phyloP scores from a whole-genome alignment of 2,888 invertebrate genomes.

The Drosophila cognata region DNA sequence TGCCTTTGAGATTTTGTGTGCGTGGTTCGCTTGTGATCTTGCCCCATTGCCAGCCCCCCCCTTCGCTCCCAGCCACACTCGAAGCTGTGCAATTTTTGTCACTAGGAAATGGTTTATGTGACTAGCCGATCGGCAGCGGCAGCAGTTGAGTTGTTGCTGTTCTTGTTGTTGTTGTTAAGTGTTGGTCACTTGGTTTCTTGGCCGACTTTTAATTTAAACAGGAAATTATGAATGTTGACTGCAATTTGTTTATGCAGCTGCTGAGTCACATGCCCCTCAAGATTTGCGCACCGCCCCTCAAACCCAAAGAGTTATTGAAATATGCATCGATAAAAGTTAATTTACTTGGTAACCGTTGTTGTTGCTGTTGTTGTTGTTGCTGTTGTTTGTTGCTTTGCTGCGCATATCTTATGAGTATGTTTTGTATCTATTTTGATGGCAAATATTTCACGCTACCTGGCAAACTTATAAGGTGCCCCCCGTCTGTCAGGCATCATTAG shows the following conservation, averaged over 20 bases:
- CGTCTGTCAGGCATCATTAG: conserved; percentile 78
- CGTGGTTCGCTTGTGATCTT: conserved; percentile 42
- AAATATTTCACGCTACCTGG: conserved; percentile 72
- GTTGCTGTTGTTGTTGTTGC: not conserved
- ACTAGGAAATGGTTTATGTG: conserved; percentile 79
- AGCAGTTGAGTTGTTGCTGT: conserved; percentile 11
- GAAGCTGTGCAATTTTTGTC: conserved; percentile 68
- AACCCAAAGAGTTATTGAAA: conserved; percentile 41
- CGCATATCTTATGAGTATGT: conserved; percentile 46
- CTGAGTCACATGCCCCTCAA: conserved; percentile 65
- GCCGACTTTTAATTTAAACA: conserved; percentile 79
- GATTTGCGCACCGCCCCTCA: conserved; percentile 40
- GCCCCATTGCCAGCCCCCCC: not conserved
- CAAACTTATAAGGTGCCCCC: conserved; percentile 46
- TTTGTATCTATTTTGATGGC: conserved; percentile 72
- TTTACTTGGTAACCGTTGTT: conserved; percentile 57
- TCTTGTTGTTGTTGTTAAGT: not conserved
- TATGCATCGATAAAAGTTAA: conserved; percentile 71
- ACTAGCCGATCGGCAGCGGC: conserved; percentile 50
- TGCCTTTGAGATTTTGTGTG: conserved; percentile 58
- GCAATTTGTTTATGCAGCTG: conserved; percentile 81
- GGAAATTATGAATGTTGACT: conserved; percentile 79
- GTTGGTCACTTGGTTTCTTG: conserved; percentile 34
- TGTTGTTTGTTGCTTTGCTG: not conserved
- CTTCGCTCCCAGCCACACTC: not conserved